Evolutionary conservation across 2,797 vertebrate species (phyloP).

Genomic region (Furcifer pardalis): DNA sequence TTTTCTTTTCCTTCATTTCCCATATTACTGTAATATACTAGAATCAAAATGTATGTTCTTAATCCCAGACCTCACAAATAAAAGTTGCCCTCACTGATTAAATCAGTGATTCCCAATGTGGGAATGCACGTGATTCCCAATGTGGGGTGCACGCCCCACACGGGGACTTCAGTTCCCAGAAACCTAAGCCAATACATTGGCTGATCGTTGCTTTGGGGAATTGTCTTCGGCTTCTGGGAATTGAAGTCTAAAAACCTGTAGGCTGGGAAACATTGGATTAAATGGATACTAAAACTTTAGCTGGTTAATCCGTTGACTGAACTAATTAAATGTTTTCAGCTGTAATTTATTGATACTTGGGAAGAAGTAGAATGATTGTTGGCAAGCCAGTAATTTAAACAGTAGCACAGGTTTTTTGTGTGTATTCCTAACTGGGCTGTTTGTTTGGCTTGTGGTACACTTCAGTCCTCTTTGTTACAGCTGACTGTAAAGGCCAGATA

Average conservation of each 20-base stretch:
- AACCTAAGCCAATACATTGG: no score
- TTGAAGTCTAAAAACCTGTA: no score
- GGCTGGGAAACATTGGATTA: no score
- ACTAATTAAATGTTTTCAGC: constrained; percentile 4
- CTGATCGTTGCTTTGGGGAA: no score
- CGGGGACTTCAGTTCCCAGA: no score
- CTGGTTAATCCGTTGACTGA: constrained; percentile 25
- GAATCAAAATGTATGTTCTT: not conserved
- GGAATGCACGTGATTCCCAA: no score
- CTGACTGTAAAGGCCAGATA: not conserved
- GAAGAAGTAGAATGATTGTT: not conserved
- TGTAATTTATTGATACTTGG: not conserved
- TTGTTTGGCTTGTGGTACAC: not conserved
- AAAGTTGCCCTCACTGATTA: constrained; percentile 1
- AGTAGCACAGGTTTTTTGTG: not conserved
- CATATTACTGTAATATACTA: constrained; percentile 1
- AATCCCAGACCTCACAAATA: constrained; percentile 1
- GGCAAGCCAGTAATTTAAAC: not conserved
- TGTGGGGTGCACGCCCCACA: no score
- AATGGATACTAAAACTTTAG: constrained; percentile 16
- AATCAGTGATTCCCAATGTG: no score
- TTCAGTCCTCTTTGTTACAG: not conserved
- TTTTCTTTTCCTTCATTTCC: not conserved
- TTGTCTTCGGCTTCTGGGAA: no score
- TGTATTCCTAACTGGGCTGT: no score